Conservation (phyloP, 2,888 invertebrate genomes). For the Abrostola triplasia region DNA sequence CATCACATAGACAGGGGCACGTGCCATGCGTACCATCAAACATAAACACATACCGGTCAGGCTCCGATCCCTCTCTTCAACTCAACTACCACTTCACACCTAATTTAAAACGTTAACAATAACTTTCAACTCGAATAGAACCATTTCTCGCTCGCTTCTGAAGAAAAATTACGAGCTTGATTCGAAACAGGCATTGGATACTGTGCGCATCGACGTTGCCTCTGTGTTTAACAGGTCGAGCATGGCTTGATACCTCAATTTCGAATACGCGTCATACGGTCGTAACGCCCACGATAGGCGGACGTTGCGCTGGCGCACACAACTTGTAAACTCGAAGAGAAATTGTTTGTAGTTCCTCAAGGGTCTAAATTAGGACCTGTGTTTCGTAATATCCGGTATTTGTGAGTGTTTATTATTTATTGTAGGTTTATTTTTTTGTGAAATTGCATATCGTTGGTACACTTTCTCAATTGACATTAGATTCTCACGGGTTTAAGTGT, state of each 20-base stretch:
- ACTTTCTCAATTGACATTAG: slow-evolving; percentile 71
- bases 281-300: slow-evolving; percentile 80
- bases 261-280: slow-evolving; percentile 83
- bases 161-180: slow-evolving; percentile 28
- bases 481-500: slow-evolving; percentile 68
- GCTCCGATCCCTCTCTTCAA: slow-evolving; percentile 57
- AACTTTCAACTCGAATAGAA: slow-evolving; percentile 46
- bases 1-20: slow-evolving; percentile 75
- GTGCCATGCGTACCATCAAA: slow-evolving; percentile 72
- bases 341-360: slow-evolving; percentile 66
- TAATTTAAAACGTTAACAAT: slow-evolving; percentile 53
- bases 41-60: slow-evolving; percentile 77
- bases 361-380: slow-evolving; percentile 65
- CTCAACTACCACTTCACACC: slow-evolving; percentile 56
- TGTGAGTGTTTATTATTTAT: slow-evolving; percentile 49
- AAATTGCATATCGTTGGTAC: slow-evolving; percentile 56
- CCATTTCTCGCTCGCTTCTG: slow-evolving; percentile 61
- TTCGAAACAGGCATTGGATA: slow-evolving; percentile 72
- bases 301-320: slow-evolving; percentile 79
- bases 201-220: slow-evolving; percentile 52
- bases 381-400: slow-evolving; percentile 29
- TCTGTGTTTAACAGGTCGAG: slow-evolving; percentile 62
- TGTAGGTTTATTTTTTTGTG: slow-evolving; percentile 60
- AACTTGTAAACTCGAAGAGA: slow-evolving; percentile 66
- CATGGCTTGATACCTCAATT: slow-evolving; percentile 75